Evolutionary conservation across 2,113 vertebrate genomes (phyloP).

Genomic region (Alectura lathami): DNA sequence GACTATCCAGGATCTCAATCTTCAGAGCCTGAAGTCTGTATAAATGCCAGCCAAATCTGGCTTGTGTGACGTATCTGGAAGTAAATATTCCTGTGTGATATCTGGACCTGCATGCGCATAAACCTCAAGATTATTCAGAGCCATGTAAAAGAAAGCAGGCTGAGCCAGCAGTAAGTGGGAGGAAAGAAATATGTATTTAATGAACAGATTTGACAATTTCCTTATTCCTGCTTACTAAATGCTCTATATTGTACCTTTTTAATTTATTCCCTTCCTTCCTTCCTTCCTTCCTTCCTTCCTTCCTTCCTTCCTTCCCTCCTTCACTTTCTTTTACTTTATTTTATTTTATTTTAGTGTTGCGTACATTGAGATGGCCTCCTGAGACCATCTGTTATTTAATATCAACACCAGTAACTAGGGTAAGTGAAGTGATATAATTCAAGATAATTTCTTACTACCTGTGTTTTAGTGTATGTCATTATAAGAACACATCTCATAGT

Average conservation of each 20-base stretch:
- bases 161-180: background rate
- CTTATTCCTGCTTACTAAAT: background rate
- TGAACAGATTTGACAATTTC: background rate
- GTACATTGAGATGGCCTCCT: background rate
- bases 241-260: background rate
- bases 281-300: too few species aligned
- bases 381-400: background rate
- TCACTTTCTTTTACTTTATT: background rate
- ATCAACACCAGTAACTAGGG: background rate
- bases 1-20: background rate
- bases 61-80: background rate
- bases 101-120: background rate
- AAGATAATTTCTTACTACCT: background rate
- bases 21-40: background rate
- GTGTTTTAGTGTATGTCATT: background rate
- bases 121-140: background rate
- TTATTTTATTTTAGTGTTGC: background rate
- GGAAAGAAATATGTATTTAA: background rate
- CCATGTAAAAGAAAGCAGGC: background rate
- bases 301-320: too few species aligned
- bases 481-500: background rate
- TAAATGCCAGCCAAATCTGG: background rate
- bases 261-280: too few species aligned
- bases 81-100: background rate
- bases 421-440: background rate